Evolutionary conservation across 2,888 invertebrate species (phyloP).

Genomic region (Electrophaes corylata): DNA sequence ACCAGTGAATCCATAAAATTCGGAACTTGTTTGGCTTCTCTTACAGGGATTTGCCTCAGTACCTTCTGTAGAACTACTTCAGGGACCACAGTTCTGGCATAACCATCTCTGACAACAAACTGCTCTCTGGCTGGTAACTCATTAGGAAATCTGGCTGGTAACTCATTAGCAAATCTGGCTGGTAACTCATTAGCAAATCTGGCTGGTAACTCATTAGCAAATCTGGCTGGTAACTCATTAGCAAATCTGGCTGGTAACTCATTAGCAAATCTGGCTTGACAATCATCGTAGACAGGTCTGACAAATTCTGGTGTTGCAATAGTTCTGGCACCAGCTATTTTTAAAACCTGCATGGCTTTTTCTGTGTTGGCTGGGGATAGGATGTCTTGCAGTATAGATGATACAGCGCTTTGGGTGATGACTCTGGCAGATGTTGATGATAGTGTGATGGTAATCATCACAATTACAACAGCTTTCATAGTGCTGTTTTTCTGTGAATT

Average conservation of each 20-base stretch:
- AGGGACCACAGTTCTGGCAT: constrained; percentile 7
- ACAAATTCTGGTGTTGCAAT: not conserved
- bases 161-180: not conserved
- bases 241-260: not conserved
- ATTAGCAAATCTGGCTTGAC: not conserved
- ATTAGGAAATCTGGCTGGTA: not conserved
- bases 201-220: not conserved
- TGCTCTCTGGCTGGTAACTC: constrained; percentile 8
- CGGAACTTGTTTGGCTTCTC: not conserved
- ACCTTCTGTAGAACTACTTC: constrained; percentile 9
- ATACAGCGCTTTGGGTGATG: constrained; percentile 33
- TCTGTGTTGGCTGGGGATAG: constrained; percentile 48
- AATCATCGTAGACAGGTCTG: not conserved
- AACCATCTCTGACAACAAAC: constrained; percentile 18
- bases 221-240: not conserved
- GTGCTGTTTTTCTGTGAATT: constrained; percentile 23
- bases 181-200: not conserved
- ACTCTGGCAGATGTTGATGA: constrained; percentile 29
- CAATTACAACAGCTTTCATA: not conserved
- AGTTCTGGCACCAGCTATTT: constrained; percentile 24
- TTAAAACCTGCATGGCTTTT: constrained; percentile 44
- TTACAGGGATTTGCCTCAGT: constrained; percentile 8
- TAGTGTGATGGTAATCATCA: constrained; percentile 9
- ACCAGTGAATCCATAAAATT: constrained; percentile 22
- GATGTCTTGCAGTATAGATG: constrained; percentile 47